Conservation (phyloP, 2,888 invertebrate species). For the Drosophila pseudotalamancana region DNA sequence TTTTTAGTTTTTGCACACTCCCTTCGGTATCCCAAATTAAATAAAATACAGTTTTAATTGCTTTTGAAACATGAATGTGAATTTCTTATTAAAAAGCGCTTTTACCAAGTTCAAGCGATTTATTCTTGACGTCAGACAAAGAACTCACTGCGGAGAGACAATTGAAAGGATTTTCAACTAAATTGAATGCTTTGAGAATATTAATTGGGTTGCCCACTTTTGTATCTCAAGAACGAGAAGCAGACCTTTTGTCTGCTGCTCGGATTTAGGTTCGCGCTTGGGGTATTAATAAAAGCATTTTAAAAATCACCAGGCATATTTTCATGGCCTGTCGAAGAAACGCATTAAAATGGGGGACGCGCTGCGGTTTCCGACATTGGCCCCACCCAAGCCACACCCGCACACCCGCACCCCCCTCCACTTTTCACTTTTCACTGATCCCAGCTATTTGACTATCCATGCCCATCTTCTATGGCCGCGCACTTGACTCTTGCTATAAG, state of each 20-base stretch:
- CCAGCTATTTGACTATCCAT: conserved; percentile 9
- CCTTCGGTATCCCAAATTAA: too few species aligned
- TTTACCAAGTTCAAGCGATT: neutral
- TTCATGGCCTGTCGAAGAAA: conserved; percentile 76
- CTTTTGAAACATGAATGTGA: too few species aligned
- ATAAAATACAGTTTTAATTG: too few species aligned
- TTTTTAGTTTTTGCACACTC: too few species aligned
- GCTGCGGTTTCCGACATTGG: conserved; percentile 23
- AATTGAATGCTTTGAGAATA: conserved; percentile 73
- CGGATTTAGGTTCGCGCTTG: conserved; percentile 35
- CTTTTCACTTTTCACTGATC: neutral
- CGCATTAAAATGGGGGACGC: conserved; percentile 78
- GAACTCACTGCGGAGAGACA: conserved; percentile 9
- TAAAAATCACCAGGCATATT: conserved; percentile 79
- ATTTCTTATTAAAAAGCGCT: neutral
- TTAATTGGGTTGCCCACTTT: conserved; percentile 73
- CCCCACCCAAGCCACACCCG: conserved; percentile 3
- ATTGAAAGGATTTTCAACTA: conserved; percentile 46
- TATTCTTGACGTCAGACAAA: conserved; percentile 2
- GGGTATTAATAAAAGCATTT: conserved; percentile 76
- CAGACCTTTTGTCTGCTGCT: conserved; percentile 74
- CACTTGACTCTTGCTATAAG: conserved; percentile 77
- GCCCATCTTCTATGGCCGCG: conserved; percentile 27
- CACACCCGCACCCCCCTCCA: conserved; percentile 3
- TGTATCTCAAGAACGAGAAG: conserved; percentile 64